Evolutionary conservation across 1,140 invertebrate genomes (phyloP).

Genomic region (Drosophila paulistorum): DNA sequence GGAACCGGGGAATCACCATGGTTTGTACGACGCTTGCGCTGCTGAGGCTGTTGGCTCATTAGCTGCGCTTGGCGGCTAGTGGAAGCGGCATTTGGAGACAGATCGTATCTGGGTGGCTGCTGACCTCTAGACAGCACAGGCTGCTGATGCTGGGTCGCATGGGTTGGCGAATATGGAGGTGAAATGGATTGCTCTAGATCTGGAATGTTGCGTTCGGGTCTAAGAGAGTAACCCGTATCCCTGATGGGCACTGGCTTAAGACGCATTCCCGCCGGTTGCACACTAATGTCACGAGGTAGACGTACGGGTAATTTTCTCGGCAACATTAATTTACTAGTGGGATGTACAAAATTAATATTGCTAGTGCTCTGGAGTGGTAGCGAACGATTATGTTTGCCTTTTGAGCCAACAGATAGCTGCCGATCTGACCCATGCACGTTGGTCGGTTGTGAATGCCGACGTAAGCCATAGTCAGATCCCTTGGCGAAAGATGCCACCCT

Average conservation of each 20-base stretch:
- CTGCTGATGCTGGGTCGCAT: constrained; percentile 19
- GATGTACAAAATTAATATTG: constrained; percentile 67
- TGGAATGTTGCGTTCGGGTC: constrained; percentile 68
- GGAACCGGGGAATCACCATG: constrained; percentile 42
- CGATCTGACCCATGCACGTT: constrained; percentile 58
- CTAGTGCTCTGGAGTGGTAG: constrained; percentile 58
- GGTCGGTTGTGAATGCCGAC: constrained; percentile 40
- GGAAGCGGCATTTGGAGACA: constrained; percentile 30
- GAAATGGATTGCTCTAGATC: constrained; percentile 57
- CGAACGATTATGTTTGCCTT: constrained; percentile 36
- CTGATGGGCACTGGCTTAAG: constrained; percentile 65
- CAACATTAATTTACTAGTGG: constrained; percentile 62
- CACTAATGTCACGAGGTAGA: constrained; percentile 51
- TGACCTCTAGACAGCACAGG: constrained; percentile 30
- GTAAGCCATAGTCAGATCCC: constrained; percentile 4
- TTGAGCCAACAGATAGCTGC: constrained; percentile 38
- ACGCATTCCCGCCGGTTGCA: constrained; percentile 51
- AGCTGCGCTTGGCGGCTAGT: constrained; percentile 61
- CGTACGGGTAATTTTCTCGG: constrained; percentile 56
- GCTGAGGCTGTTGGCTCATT: constrained; percentile 37
- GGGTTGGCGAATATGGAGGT: constrained; percentile 62
- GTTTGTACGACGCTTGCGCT: constrained; percentile 52
- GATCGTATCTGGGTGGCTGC: constrained; percentile 41
- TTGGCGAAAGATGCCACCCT: constrained; percentile 55
- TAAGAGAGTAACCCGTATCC: constrained; percentile 64